Conservation (phyloP, 2,113 vertebrate genomes). For the Rhodinocichla rosea region DNA sequence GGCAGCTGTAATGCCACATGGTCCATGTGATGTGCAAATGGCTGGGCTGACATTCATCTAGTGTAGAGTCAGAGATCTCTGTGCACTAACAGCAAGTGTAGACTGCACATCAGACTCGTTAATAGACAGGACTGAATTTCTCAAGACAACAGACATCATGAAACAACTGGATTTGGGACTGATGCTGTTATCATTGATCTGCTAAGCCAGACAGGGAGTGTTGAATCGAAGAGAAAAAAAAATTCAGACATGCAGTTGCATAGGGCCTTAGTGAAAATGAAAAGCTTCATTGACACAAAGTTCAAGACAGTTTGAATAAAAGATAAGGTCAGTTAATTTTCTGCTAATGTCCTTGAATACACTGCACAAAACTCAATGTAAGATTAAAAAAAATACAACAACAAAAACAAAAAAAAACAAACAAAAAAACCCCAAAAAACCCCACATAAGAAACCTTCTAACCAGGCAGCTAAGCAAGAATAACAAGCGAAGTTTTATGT, state of each 20-base stretch:
- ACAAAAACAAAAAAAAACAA: too few species aligned
- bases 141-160: background rate
- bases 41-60: background rate
- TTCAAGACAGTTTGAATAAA: background rate
- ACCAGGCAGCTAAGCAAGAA: background rate
- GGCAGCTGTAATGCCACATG: background rate
- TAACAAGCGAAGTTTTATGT: background rate
- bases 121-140: conserved; percentile 1
- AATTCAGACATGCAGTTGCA: background rate
- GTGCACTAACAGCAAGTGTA: background rate
- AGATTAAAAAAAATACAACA: background rate
- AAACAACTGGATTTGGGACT: background rate
- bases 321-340: background rate
- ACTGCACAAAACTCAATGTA: background rate
- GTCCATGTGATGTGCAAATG: background rate
- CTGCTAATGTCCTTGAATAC: background rate
- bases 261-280: background rate
- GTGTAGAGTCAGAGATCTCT: background rate
- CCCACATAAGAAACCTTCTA: background rate
- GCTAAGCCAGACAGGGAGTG: background rate
- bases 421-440: too few species aligned
- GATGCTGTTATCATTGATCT: conserved; percentile 13
- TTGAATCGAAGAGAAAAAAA: background rate
- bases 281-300: background rate
- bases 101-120: background rate